Conservation (phyloP, 92 coral and sea anemone species). For the Epizoanthus scotinus region DNA sequence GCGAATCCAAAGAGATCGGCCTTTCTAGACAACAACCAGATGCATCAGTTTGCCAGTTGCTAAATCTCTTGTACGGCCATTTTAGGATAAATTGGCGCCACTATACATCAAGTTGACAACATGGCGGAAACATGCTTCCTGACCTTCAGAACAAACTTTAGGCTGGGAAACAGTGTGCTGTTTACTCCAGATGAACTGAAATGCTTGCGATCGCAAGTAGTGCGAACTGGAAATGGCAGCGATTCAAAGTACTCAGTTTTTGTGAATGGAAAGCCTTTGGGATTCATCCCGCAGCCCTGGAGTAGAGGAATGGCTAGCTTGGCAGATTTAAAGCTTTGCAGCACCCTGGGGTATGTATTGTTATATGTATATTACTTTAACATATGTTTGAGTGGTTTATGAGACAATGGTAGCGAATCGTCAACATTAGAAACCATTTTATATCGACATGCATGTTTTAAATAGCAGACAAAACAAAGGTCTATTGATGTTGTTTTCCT, state of each 20-base stretch:
- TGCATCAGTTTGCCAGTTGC: no score
- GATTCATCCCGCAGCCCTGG: slow-evolving; percentile 20
- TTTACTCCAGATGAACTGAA: slow-evolving; percentile 10
- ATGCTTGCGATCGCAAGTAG: slow-evolving; percentile 15
- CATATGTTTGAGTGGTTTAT: no score
- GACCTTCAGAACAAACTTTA: slow-evolving; percentile 15
- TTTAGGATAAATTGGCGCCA: neutral
- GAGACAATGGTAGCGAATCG: no score
- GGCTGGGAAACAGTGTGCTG: neutral
- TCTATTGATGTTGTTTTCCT: no score
- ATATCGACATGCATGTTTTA: no score
- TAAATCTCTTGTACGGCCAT: no score
- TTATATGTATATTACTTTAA: no score
- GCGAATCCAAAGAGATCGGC: no score
- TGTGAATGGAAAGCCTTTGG: slow-evolving; percentile 16
- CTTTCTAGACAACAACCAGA: neutral
- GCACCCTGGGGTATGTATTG: slow-evolving; percentile 9
- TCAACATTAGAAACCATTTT: no score
- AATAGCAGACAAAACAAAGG: no score
- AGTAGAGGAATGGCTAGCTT: slow-evolving; percentile 21
- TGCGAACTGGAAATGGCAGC: neutral
- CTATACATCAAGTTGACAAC: neutral
- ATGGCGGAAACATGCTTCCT: slow-evolving; percentile 23
- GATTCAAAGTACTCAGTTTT: neutral
- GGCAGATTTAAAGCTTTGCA: slow-evolving; percentile 21